Conservation (phyloP, 2,113 vertebrate genomes). For the Paradoxurus hermaphroditus region DNA sequence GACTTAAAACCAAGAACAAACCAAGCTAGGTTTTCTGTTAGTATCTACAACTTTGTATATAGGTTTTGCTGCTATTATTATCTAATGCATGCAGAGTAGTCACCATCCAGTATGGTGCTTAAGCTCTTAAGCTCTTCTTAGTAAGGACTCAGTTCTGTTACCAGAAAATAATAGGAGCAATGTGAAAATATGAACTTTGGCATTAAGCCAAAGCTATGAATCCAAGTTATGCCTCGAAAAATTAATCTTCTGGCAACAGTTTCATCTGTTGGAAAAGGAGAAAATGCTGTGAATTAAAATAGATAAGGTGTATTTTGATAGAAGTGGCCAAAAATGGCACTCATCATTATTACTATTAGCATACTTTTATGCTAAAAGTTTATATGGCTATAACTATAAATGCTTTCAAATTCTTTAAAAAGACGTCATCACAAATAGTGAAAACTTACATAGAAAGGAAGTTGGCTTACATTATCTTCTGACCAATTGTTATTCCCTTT, state of each 20-base stretch:
- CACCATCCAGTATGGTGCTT: background rate
- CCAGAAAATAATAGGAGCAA: background rate
- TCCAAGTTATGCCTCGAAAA: background rate
- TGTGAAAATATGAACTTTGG: background rate
- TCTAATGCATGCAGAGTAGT: background rate
- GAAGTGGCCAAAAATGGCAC: background rate
- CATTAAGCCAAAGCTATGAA: background rate
- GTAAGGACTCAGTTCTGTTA: background rate
- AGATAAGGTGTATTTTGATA: background rate
- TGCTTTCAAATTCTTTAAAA: constrained; percentile 1
- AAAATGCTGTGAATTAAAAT: background rate
- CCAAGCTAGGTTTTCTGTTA: background rate
- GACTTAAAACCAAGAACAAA: background rate
- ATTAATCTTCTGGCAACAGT: background rate
- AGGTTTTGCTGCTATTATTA: background rate
- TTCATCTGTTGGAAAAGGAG: background rate
- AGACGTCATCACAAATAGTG: background rate
- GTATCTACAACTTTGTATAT: background rate
- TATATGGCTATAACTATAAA: background rate
- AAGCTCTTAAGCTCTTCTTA: background rate
- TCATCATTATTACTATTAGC: background rate
- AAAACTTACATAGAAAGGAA: background rate
- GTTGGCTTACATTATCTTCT: background rate
- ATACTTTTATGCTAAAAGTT: background rate
- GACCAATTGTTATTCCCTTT: background rate